Percentiles rank a stretch among this genome's conserved stretches.
Evolutionary conservation across 2,113 vertebrate genomes (phyloP).

Genomic region (Malurus alboscapulatus): DNA sequence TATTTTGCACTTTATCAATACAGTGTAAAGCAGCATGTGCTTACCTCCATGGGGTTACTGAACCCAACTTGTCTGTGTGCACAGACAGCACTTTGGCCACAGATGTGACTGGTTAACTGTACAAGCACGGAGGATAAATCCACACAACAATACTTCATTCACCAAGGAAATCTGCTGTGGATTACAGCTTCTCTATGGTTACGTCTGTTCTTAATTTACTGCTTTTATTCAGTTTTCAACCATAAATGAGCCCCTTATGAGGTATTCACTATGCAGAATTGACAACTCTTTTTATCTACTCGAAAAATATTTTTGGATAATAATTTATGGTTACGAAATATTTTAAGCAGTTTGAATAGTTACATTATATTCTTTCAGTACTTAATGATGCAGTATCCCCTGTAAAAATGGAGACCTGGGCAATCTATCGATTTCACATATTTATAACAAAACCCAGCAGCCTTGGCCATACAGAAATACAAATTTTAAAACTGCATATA

Average conservation of each 20-base stretch:
- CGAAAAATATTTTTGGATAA: conserved; percentile 87
- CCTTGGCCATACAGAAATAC: conserved; percentile 62
- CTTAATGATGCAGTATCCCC: conserved; percentile 73
- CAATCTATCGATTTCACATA: conserved; percentile 73
- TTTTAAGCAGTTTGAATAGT: conserved; percentile 81
- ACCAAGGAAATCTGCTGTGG: conserved; percentile 81
- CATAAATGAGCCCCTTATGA: conserved; percentile 87
- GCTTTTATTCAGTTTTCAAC: conserved; percentile 86
- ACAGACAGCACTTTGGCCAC: conserved; percentile 73
- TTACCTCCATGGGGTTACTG: conserved; percentile 71
- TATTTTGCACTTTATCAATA: conserved; percentile 72
- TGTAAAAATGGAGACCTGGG: conserved; percentile 67
- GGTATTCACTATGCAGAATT: conserved; percentile 82
- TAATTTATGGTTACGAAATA: conserved; percentile 86
- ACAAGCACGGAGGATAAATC: conserved; percentile 81
- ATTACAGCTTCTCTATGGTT: conserved; percentile 84
- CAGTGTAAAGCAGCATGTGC: conserved; percentile 74
- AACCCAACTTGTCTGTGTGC: conserved; percentile 75
- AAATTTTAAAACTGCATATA: conserved; percentile 64
- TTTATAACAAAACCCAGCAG: conserved; percentile 72
- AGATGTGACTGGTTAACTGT: conserved; percentile 85
- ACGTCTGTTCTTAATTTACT: conserved; percentile 84
- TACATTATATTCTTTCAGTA: conserved; percentile 76
- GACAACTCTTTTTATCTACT: conserved; percentile 88
- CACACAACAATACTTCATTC: conserved; percentile 82